Base-by-base conservation (phyloP, 2,797 vertebrate genomes). In the Gadopsis marmoratus region DNA sequence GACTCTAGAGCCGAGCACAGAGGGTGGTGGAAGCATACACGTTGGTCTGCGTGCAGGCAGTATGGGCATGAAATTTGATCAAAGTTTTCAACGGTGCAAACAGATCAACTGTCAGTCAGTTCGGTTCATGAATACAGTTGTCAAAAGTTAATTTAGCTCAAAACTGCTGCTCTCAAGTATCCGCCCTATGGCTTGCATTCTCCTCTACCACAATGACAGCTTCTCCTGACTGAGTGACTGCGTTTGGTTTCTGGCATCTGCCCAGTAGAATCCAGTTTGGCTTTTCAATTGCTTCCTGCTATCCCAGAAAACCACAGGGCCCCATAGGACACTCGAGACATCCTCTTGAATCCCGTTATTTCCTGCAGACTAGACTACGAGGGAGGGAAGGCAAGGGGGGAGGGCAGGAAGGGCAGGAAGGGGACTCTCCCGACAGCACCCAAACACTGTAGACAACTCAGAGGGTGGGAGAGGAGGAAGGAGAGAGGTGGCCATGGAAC, bases 351-450 rank as follows among this genome's bases (percentile, higher is more conserved):
- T 89, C 91, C 82, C 73, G 90, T 91, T 91, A 92, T 91, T 92
- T 93, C 90, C 91, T 93, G 85, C 90, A 90, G 91, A 94, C 91
- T 91, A 91, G 90, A 93, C 91, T 88, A 72, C 8, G 71, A 69
- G 53, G 77, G 79, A 84, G 81, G 65, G 76, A 63, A 60, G 67
- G 60, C 12, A 4, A 71, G 73, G 23, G 29, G 51, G 62, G 39
- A 47, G 35, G 51, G 12, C 65, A 64, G 55, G 81, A 61, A 59
- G 12, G 84, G 74, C 81, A 88, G 84, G 88, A 85, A 88, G 87
- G 77, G 72, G 69, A 59, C 71, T 82, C 71, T 64, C 62, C 84
- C 58, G 76, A 89, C 83, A 83, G 84, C 83, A 88, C 85, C 91
- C 76, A 89, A 91, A 90, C 88, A 88, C 50, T 16, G 86, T 17